Conservation (phyloP, 1,140 invertebrate species). For the Drosophila parabipectinata region DNA sequence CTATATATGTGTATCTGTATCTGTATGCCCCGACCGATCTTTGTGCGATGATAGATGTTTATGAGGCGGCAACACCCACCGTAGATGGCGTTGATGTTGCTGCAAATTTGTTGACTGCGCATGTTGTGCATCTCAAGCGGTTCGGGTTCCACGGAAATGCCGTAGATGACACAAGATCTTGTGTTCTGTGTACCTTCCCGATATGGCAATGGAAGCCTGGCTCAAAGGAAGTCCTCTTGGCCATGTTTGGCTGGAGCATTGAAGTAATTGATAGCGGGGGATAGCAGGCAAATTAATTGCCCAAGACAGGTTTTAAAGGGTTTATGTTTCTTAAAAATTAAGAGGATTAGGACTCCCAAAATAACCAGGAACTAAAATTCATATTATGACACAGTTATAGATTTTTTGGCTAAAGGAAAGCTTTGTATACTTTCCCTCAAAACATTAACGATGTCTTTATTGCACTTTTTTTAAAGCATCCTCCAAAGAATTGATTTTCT, state of each 20-base stretch:
- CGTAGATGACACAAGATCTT: constrained; percentile 48
- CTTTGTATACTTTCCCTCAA: not conserved
- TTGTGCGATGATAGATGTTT: constrained; percentile 80
- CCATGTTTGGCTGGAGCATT: constrained; percentile 6
- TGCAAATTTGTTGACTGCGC: constrained; percentile 78
- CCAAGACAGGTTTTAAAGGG: constrained; percentile 10
- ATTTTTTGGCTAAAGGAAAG: not conserved
- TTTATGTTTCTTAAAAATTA: not conserved
- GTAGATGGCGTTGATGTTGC: constrained; percentile 74
- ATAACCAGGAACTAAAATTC: not conserved
- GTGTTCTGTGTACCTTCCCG: constrained; percentile 28
- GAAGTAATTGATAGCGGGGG: constrained; percentile 2
- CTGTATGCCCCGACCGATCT: constrained; percentile 9
- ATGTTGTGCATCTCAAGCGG: constrained; percentile 72
- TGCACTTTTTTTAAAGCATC: not conserved
- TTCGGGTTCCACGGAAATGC: constrained; percentile 44
- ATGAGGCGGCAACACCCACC: constrained; percentile 76
- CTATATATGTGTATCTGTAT: not conserved
- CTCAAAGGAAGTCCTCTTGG: constrained; percentile 23
- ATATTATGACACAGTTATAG: not conserved
- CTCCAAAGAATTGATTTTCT: constrained; percentile 3
- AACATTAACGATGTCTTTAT: not conserved
- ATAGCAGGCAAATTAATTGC: constrained; percentile 45
- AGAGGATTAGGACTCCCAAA: not conserved
- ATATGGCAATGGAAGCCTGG: constrained; percentile 33